These are phyloP conservation scores for Megastigmus dorsalis DNA, from an alignment of 2,888 invertebrate genomes.

Conservation along the genomic window DNA sequence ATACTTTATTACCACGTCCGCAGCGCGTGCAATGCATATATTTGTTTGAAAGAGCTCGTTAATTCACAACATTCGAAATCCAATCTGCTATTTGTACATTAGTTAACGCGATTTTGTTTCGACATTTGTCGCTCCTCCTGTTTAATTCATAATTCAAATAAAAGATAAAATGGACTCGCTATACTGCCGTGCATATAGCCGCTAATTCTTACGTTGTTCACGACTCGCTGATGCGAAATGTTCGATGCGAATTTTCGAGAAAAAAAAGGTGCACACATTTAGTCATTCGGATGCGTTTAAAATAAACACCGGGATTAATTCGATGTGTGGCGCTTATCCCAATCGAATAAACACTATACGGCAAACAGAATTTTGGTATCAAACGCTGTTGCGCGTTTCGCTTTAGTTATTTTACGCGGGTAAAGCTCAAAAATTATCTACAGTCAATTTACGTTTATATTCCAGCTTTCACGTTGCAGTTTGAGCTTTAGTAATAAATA, in stretches of 20 bases:
- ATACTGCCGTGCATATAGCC: neutral
- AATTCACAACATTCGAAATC: slow-evolving; percentile 14
- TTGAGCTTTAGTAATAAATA: no score
- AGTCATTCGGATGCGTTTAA: neutral
- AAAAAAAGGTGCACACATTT: neutral
- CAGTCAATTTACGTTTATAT: slow-evolving; percentile 12
- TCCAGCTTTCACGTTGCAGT: no score
- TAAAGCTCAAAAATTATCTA: slow-evolving; percentile 10
- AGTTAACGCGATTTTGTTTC: slow-evolving; percentile 15
- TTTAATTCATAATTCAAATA: neutral
- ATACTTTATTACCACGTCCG: slow-evolving; percentile 4
- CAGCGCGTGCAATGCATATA: neutral
- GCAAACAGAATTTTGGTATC: slow-evolving; percentile 40
- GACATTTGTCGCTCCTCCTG: neutral
- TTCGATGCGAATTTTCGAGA: no score
- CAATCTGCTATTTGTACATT: neutral
- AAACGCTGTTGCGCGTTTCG: neutral
- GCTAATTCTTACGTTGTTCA: neutral
- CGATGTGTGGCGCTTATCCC: slow-evolving; percentile 23
- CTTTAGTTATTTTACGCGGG: neutral
- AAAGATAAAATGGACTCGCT: neutral
- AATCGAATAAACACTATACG: slow-evolving; percentile 29
- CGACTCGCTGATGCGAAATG: no score
- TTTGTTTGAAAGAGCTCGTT: slow-evolving; percentile 21
- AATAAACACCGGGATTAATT: slow-evolving; percentile 28